Base-by-base conservation (phyloP, 2,113 vertebrate species). In the Aphelocoma coerulescens region DNA sequence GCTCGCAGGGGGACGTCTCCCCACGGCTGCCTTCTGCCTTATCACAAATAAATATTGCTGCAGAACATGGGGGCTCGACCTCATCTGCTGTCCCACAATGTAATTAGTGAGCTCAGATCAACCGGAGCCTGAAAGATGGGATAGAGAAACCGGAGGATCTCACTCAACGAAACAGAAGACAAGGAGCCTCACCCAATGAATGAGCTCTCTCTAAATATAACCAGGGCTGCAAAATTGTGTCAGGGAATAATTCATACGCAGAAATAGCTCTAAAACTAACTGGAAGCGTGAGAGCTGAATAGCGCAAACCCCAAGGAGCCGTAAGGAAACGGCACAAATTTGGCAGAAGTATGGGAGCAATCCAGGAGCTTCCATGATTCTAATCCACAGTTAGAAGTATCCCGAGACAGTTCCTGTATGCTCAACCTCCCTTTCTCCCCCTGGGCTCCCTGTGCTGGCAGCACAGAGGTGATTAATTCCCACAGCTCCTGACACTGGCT, bases 161-260 rank as follows among this genome's bases (percentile, higher is more conserved):
- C 83, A 44, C 80, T 51, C 93, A 87, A 55, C 13, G 10, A 57
- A 63, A 93, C 1, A 61, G 72, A 91, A 93, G 89, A 89, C 10
- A 28, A 91, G 89, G 67, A 81, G 68, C 69, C 52, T 95, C 57
- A 9, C 86, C 86, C 96, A 96, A 87, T 89, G 91, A 88, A 69
- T 5, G 28, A 84, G 91, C 86, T 87, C 80, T 55, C 95, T 67
- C 95, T 95, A 95, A 95, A 96, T 92, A 96, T 91, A 97, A 93
- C 93, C 65, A 30, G 32, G 18, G 57, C 96, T 91, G 95, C 84
- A 92, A 67, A 95, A 85, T 81, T 55, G 69, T 89, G 95, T 75
- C 94, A 95, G 89, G 55, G 84, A 85, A 94, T 91, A 95, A 95
- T 88, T 93, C 79, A 39, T 54, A 84, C 23, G 16, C 91, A 95